Conservation (phyloP, 2,888 invertebrate genomes). For the Idaea biselata region DNA sequence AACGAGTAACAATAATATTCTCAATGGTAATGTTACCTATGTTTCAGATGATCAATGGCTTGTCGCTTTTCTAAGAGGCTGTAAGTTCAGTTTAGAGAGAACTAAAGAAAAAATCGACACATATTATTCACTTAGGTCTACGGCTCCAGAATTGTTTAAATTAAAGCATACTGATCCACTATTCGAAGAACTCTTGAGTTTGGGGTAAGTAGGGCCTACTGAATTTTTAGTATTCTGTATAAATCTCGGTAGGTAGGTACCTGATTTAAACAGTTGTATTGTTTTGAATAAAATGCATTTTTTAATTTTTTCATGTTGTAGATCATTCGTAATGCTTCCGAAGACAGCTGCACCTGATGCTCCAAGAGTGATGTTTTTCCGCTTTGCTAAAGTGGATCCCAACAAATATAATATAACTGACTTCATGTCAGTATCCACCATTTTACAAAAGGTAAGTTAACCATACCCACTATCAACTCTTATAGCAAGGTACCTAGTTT, state of each 20-base stretch:
- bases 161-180: constrained; percentile 74
- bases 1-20: too few relatives aligned
- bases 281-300: too few relatives aligned
- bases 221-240: too few relatives aligned
- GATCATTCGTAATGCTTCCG: constrained; percentile 36
- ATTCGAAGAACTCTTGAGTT: constrained; percentile 41
- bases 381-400: constrained; percentile 70
- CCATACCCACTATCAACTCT: not conserved
- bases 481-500: too few relatives aligned
- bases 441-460: constrained; percentile 39
- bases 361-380: constrained; percentile 73
- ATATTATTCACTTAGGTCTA: constrained; percentile 76
- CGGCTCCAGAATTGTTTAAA: constrained; percentile 79
- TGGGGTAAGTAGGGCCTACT: constrained; percentile 14
- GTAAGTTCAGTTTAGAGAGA: constrained; percentile 81
- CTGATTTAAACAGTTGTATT: too few relatives aligned
- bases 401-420: constrained; percentile 45
- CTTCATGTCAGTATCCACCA: constrained; percentile 34
- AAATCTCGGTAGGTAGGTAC: too few relatives aligned
- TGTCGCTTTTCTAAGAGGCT: constrained; percentile 80
- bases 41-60: constrained; percentile 80
- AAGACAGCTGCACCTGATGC: constrained; percentile 39
- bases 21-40: not conserved
- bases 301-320: constrained; percentile 31
- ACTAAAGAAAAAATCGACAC: constrained; percentile 82